Evolutionary conservation across 2,797 vertebrate species (phyloP).

Genomic region (Alfaro cultratus): DNA sequence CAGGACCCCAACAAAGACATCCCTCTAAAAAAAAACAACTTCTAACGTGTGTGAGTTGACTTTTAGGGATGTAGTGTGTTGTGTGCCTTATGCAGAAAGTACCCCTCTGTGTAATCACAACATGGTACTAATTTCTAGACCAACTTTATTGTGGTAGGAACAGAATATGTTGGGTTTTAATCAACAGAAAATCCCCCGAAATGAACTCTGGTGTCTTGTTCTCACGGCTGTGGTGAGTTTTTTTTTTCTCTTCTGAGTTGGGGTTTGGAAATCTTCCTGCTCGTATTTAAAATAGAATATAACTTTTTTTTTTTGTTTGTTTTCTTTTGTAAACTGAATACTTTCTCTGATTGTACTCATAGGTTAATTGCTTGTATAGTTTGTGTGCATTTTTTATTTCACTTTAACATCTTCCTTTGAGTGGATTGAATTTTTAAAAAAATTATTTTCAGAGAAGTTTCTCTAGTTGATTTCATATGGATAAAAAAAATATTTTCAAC

Average conservation of each 20-base stretch:
- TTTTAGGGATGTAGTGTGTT: conserved; percentile 26
- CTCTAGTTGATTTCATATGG: conserved; percentile 55
- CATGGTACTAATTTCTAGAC: conserved; percentile 48
- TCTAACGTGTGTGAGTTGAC: conserved; percentile 33
- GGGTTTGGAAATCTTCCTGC: conserved; percentile 35
- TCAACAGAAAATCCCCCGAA: conserved; percentile 19
- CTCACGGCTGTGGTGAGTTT: conserved; percentile 27
- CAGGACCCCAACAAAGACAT: neutral
- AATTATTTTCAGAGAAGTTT: conserved; percentile 47
- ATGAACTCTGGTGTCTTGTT: conserved; percentile 24
- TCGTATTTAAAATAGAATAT: conserved; percentile 25
- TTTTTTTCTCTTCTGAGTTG: conserved; percentile 28
- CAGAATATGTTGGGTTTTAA: conserved; percentile 23
- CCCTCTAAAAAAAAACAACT: neutral
- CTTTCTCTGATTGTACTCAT: conserved; percentile 43
- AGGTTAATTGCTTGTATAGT: conserved; percentile 38
- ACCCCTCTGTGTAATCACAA: conserved; percentile 34
- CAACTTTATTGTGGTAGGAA: conserved; percentile 16
- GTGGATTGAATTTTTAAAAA: conserved; percentile 19
- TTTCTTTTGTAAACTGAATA: conserved; percentile 36
- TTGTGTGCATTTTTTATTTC: conserved; percentile 23
- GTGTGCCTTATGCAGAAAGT: conserved; percentile 69
- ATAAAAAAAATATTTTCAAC: conserved; percentile 69
- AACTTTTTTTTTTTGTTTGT: conserved; percentile 1
- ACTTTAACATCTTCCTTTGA: conserved; percentile 34